Evolutionary conservation across 2,797 vertebrate genomes (phyloP), one percentile per base, ranked within the genome.

Genomic region (Molossus molossus): DNA sequence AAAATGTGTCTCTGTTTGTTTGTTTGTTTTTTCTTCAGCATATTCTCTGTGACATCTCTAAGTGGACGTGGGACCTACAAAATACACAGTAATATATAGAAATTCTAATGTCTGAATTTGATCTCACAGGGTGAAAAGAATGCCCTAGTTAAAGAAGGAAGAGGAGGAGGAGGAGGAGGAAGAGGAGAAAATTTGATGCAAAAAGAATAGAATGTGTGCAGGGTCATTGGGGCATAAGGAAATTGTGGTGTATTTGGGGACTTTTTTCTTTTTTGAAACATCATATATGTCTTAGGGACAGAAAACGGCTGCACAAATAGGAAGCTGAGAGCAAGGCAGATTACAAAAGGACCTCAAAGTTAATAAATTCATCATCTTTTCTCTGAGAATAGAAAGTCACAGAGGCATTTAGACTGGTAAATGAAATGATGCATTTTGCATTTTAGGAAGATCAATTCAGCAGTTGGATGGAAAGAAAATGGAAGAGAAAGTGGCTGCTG

Each of bases 381-480:
- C 20, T 87, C 55, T 83, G 27, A 88, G 45, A 96, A 21, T 20
- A 87, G 50, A 17, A 70, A 95, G 53, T 65, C 76, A 57, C 53
- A 85, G 37, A 75, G 48, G 25, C 75, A 94, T 84, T 91, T 69
- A 76, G 12, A 64, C 50, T 48, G 15, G 2, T 91, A 92, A 92
- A 93, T 85, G 79, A 94, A 95, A 95, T 90, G 23, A 89, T 81
- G 23, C 33, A 58, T 77, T 88, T 96, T 96, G 27, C 10, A 65
- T 67, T 82, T 97, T 84, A 92, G 86, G 37, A 72, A 95, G 81
- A 91, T 96, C 83, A 89, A 1, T 89, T 96, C 75, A 76, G 33
- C 40, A 83, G 14, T 83, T 92, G 62, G 21, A 86, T 77, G 58
- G 58, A 80, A 96, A 80, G 80, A 53, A 80, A 95, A 91, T 72